phyloP scores from a whole-genome alignment of 2,888 invertebrate genomes.

The Trachelus stipa region DNA sequence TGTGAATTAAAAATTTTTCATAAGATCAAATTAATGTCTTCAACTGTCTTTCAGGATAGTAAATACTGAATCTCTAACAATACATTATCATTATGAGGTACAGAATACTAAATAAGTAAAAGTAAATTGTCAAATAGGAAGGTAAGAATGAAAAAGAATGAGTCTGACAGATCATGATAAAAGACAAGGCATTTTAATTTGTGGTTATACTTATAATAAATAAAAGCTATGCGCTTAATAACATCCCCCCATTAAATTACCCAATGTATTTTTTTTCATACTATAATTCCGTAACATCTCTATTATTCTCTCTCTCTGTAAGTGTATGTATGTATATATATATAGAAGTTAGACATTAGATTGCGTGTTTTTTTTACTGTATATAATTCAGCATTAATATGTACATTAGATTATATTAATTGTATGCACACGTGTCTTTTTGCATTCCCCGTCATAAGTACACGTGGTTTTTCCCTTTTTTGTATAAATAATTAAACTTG shows the following conservation, averaged over 20 bases:
- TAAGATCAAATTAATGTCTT: neutral
- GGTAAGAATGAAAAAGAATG: neutral
- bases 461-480: neutral
- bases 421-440: neutral
- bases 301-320: no score
- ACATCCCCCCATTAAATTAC: neutral
- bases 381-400: neutral
- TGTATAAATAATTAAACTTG: neutral
- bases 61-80: neutral
- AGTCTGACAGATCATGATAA: neutral
- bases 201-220: neutral
- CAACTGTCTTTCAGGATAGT: neutral
- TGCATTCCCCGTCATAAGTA: neutral
- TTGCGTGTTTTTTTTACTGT: neutral
- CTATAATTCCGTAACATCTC: neutral
- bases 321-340: no score
- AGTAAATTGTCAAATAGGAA: neutral
- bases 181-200: slow-evolving; percentile 2
- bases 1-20: no score
- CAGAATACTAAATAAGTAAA: neutral
- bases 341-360: neutral
- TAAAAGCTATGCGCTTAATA: neutral
- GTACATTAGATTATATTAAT: neutral
- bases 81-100: neutral
- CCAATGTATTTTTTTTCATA: neutral